These are phyloP conservation scores for Dorcus parallelipipedus DNA, from an alignment of 2,888 invertebrate species.

Conservation along the genomic window DNA sequence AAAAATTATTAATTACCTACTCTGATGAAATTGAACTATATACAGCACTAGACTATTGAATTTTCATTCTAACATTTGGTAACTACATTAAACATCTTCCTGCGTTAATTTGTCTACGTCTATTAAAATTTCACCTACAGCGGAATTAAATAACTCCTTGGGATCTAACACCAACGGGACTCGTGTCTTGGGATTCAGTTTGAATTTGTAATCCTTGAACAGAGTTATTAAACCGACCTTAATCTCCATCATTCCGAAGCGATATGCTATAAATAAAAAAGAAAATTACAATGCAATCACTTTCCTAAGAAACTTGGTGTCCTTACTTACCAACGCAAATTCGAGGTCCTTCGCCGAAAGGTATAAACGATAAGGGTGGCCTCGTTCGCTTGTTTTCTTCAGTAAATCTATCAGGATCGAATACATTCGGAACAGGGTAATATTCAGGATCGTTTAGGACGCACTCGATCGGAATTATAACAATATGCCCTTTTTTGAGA, in stretches of 20 bases:
- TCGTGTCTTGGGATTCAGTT: slow-evolving; percentile 38
- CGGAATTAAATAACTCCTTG: slow-evolving; percentile 43
- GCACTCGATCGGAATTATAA: slow-evolving; percentile 19
- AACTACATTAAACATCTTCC: no score
- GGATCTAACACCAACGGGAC: slow-evolving; percentile 45
- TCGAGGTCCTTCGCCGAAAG: slow-evolving; percentile 34
- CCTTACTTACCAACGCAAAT: slow-evolving; percentile 28
- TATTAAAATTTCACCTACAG: slow-evolving; percentile 46
- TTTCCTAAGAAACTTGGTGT: no score
- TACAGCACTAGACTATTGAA: no score
- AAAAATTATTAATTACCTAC: no score
- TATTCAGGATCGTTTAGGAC: slow-evolving; percentile 26
- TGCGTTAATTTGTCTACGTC: slow-evolving; percentile 25
- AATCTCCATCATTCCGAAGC: slow-evolving; percentile 55
- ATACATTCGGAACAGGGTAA: slow-evolving; percentile 24
- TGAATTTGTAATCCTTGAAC: slow-evolving; percentile 43
- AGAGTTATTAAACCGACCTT: slow-evolving; percentile 53
- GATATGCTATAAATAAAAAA: slow-evolving; percentile 45
- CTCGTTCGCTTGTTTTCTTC: slow-evolving; percentile 32
- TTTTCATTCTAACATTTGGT: no score
- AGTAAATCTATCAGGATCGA: slow-evolving; percentile 27
- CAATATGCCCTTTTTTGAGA: slow-evolving; percentile 1
- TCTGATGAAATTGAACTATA: no score
- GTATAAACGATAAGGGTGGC: slow-evolving; percentile 29
- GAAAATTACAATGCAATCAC: no score